A percentile compares a stretch with the other conserved stretches of the same genome.
These are phyloP conservation scores for Archips xylosteana DNA, from an alignment of 2,888 invertebrate genomes.

Conservation along the genomic window DNA sequence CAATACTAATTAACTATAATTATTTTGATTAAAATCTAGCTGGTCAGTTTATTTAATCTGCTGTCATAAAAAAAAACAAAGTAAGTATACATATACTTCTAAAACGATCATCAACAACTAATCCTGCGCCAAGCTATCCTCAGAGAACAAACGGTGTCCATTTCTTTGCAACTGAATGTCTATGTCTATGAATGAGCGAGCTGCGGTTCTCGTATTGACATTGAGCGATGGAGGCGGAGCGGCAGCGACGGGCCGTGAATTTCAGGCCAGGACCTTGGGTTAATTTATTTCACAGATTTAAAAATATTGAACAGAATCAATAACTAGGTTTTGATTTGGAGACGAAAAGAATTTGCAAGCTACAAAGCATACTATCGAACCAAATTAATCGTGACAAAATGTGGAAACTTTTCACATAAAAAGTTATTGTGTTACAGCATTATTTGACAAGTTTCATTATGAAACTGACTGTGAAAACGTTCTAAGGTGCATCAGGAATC, in stretches of 20 bases:
- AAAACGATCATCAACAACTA: neutral
- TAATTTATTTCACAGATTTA: constrained; percentile 3
- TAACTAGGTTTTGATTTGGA: neutral
- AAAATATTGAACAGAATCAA: neutral
- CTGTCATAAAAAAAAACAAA: neutral
- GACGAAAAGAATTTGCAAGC: neutral
- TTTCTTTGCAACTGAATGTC: constrained; percentile 61
- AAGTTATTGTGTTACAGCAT: too few species aligned
- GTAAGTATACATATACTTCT: neutral
- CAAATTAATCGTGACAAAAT: too few species aligned
- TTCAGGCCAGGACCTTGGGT: constrained; percentile 62
- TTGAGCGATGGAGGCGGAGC: constrained; percentile 69
- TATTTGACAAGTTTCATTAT: too few species aligned
- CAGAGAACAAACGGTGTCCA: constrained; percentile 74
- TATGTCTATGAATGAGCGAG: constrained; percentile 62
- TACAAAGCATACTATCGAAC: neutral
- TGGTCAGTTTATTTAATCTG: too few species aligned
- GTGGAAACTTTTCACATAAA: too few species aligned
- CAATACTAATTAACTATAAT: too few species aligned
- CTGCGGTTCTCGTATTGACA: constrained; percentile 67
- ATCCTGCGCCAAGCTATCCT: constrained; percentile 26
- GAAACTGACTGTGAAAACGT: too few species aligned
- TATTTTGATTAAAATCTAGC: too few species aligned
- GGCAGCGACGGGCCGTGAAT: constrained; percentile 53
- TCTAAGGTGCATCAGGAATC: too few species aligned